Evolutionary conservation across 1,140 invertebrate genomes (phyloP).

Genomic region (Zophobas morio): DNA sequence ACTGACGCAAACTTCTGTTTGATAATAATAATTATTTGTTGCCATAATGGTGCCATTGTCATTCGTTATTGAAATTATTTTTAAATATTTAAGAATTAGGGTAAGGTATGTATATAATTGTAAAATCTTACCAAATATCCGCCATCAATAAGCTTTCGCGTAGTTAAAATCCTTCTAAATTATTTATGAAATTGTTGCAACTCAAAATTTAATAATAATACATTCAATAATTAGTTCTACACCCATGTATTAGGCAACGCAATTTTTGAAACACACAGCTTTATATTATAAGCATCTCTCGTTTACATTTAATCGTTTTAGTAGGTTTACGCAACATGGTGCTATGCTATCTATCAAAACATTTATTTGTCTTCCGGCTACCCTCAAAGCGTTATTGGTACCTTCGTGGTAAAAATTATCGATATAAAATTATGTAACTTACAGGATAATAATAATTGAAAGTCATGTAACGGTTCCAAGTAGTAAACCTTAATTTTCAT

Average conservation of each 20-base stretch:
- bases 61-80: too few relatives aligned
- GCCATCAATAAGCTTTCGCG: not conserved
- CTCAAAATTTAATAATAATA: not conserved
- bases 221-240: slow-evolving; percentile 24
- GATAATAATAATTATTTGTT: too few relatives aligned
- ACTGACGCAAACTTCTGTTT: not conserved
- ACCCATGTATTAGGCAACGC: slow-evolving; percentile 22
- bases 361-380: not conserved
- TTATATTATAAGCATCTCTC: slow-evolving; percentile 2
- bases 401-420: not conserved
- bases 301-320: slow-evolving; percentile 24
- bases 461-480: slow-evolving; percentile 10
- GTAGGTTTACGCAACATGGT: not conserved
- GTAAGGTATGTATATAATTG: not conserved
- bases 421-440: slow-evolving; percentile 7
- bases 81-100: not conserved
- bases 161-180: slow-evolving; percentile 5
- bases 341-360: not conserved
- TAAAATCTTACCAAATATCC: slow-evolving; percentile 25
- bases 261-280: slow-evolving; percentile 3
- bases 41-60: too few relatives aligned
- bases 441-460: slow-evolving; percentile 19
- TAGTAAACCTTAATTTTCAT: slow-evolving; percentile 7
- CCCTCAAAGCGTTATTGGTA: not conserved
- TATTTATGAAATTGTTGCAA: slow-evolving; percentile 3